These are phyloP conservation scores for Emydoidea blandingii DNA, from an alignment of 2,797 vertebrate genomes.

Conservation along the genomic window DNA sequence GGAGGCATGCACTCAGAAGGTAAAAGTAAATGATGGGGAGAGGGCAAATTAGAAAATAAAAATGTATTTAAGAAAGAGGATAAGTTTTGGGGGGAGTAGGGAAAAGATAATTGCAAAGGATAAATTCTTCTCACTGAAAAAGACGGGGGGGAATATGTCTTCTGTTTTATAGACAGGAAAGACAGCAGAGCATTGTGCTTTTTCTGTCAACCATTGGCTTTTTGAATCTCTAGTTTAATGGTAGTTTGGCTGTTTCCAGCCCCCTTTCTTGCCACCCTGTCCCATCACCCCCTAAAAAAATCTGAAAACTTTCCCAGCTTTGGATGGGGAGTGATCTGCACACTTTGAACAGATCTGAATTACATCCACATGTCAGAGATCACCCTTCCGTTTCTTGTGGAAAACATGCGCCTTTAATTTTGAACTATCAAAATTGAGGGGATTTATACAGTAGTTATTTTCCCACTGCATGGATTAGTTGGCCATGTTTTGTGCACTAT, in stretches of 20 bases:
- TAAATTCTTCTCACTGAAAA: accelerated
- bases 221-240: neutral
- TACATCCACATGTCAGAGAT: neutral
- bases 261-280: neutral
- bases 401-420: neutral
- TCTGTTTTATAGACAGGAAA: neutral
- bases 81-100: neutral
- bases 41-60: neutral
- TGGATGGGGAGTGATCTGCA: neutral
- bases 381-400: neutral
- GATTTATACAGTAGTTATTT: neutral
- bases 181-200: neutral
- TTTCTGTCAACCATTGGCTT: neutral
- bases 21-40: neutral
- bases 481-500: neutral
- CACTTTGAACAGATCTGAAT: neutral
- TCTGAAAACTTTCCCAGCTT: neutral
- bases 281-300: neutral
- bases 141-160: accelerated
- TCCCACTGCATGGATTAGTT: neutral
- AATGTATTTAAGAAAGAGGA: too few species aligned
- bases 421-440: neutral
- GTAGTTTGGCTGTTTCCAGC: neutral
- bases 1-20: neutral
- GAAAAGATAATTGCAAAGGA: neutral